These are phyloP conservation scores for Cephonodes hylas DNA, from an alignment of 2,888 invertebrate species.

Conservation along the genomic window DNA sequence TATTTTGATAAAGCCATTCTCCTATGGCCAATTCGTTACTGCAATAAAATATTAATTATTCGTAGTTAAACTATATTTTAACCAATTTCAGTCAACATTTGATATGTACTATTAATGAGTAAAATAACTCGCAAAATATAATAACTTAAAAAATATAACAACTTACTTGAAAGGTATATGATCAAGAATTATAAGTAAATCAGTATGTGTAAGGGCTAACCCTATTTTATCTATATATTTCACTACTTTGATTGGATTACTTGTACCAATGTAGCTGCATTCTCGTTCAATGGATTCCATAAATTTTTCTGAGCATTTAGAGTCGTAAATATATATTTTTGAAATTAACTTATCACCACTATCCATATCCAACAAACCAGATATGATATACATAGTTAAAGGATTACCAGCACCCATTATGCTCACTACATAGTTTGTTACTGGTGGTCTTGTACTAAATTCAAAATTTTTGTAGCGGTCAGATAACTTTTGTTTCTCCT, in stretches of 20 bases:
- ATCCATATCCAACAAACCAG: slow-evolving; percentile 53
- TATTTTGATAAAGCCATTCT: slow-evolving; percentile 60
- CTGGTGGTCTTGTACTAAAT: slow-evolving; percentile 17
- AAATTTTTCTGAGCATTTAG: slow-evolving; percentile 42
- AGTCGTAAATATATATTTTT: slow-evolving; percentile 62
- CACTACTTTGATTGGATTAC: slow-evolving; percentile 52
- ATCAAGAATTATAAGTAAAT: slow-evolving; percentile 77
- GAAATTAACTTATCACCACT: slow-evolving; percentile 41
- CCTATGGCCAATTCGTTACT: slow-evolving; percentile 55
- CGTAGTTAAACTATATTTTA: too few relatives aligned
- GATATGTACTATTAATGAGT: too few relatives aligned
- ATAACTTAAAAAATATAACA: background rate
- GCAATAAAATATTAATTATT: slow-evolving; percentile 27
- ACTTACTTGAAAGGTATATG: slow-evolving; percentile 64
- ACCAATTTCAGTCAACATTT: too few relatives aligned
- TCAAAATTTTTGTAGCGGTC: slow-evolving; percentile 15
- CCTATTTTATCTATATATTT: slow-evolving; percentile 67
- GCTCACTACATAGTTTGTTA: slow-evolving; percentile 46
- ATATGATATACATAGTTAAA: slow-evolving; percentile 57
- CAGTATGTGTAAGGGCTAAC: slow-evolving; percentile 66
- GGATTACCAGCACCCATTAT: slow-evolving; percentile 61
- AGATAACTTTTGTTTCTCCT: slow-evolving; percentile 21
- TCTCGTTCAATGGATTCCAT: slow-evolving; percentile 58
- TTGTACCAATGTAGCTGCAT: slow-evolving; percentile 51
- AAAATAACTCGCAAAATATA: background rate